A percentile compares a stretch with the other conserved stretches of the same genome.
These are phyloP conservation scores for Nemotelus nigrinus DNA, from an alignment of 2,888 invertebrate genomes.

Conservation along the genomic window DNA sequence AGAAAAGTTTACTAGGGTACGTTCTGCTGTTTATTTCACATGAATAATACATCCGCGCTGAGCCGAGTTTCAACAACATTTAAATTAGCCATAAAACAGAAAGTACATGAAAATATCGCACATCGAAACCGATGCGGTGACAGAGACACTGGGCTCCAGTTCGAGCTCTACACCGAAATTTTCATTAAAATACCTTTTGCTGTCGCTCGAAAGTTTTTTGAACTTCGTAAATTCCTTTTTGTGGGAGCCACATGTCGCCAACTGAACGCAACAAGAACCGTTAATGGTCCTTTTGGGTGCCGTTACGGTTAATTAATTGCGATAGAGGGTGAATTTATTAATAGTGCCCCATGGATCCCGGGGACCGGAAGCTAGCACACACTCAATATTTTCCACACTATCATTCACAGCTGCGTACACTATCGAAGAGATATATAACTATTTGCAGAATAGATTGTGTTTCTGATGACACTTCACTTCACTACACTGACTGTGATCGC, in stretches of 20 bases:
- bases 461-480: not conserved
- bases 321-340: not conserved
- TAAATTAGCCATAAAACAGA: constrained; percentile 7
- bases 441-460: not conserved
- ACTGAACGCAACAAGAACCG: not conserved
- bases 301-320: not conserved
- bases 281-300: not conserved
- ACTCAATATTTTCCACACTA: too few relatives aligned
- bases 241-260: constrained; percentile 56
- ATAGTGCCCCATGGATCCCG: not conserved
- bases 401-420: not conserved
- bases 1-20: not conserved
- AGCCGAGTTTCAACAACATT: not conserved
- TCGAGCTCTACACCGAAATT: too few relatives aligned
- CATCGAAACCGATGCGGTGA: too few relatives aligned
- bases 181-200: constrained; percentile 58
- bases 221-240: constrained; percentile 63
- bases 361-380: not conserved
- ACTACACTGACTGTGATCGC: too few relatives aligned
- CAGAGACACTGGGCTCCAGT: too few relatives aligned
- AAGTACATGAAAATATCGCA: not conserved
- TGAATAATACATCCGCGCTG: not conserved
- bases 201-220: constrained; percentile 62
- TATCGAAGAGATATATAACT: not conserved
- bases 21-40: not conserved